phyloP scores from a whole-genome alignment of 2,113 vertebrate genomes.

The Tetrax tetrax region DNA sequence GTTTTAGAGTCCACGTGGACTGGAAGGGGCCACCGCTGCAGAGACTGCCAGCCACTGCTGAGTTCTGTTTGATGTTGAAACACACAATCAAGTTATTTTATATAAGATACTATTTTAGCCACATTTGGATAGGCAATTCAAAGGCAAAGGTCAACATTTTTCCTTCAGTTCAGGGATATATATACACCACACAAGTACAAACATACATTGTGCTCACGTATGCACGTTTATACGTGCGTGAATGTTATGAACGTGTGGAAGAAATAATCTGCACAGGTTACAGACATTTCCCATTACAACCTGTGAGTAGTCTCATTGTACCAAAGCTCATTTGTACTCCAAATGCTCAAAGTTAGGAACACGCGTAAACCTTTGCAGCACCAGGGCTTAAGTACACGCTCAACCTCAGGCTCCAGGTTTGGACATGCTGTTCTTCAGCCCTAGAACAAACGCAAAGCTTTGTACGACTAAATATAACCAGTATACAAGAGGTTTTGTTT shows the following conservation, averaged over 20 bases:
- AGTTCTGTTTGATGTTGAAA: slow-evolving; percentile 16
- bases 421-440: background rate
- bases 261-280: background rate
- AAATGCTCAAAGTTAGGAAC: background rate
- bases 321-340: slow-evolving; percentile 1
- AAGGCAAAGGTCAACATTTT: slow-evolving; percentile 41
- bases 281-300: slow-evolving; percentile 5
- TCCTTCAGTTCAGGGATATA: background rate
- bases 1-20: background rate
- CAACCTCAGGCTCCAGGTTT: slow-evolving; percentile 14
- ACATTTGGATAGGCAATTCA: slow-evolving; percentile 10
- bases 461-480: background rate
- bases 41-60: fast-evolving
- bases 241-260: background rate
- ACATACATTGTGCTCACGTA: background rate
- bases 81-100: background rate
- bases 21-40: background rate
- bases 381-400: background rate
- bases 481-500: slow-evolving; percentile 24
- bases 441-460: slow-evolving; percentile 7
- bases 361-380: background rate
- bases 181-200: background rate
- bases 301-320: background rate
- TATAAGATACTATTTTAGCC: slow-evolving; percentile 8
- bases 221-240: fast-evolving